Evolutionary conservation across 2,797 vertebrate genomes (phyloP).

Genomic region (Takifugu rubripes): DNA sequence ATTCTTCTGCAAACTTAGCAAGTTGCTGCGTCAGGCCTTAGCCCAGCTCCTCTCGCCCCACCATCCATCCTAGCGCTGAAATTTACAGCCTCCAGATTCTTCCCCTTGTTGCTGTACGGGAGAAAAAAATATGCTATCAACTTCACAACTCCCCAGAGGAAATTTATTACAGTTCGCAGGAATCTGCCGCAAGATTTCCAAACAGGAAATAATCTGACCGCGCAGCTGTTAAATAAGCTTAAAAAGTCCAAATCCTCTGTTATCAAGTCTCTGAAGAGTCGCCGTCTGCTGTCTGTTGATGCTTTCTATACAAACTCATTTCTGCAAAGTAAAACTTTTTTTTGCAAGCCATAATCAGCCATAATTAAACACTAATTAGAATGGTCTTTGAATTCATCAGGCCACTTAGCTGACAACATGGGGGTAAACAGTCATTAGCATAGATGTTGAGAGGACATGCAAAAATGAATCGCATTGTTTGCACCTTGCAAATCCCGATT

Average conservation of each 20-base stretch:
- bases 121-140: slow-evolving; percentile 9
- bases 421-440: slow-evolving; percentile 45
- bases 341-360: slow-evolving; percentile 3
- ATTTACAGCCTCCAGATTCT: slow-evolving; percentile 31
- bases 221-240: slow-evolving; percentile 30
- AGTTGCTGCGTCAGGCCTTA: slow-evolving; percentile 22
- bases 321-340: slow-evolving; percentile 5
- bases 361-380: slow-evolving; percentile 44
- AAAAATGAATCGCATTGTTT: slow-evolving; percentile 10
- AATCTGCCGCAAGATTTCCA: slow-evolving; percentile 14
- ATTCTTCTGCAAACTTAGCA: background rate
- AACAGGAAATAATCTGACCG: slow-evolving; percentile 32
- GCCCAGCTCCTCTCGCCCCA: background rate
- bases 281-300: background rate
- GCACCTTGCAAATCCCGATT: slow-evolving; percentile 26
- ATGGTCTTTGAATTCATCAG: slow-evolving; percentile 36
- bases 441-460: slow-evolving; percentile 19
- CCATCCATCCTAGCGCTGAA: slow-evolving; percentile 27
- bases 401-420: slow-evolving; percentile 34
- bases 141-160: slow-evolving; percentile 18
- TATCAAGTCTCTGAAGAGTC: background rate
- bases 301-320: background rate
- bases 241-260: background rate
- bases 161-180: slow-evolving; percentile 39
- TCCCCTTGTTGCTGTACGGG: slow-evolving; percentile 9